A percentile compares a stretch with the other conserved stretches of the same genome.
Evolutionary conservation across 2,797 vertebrate genomes (phyloP).

Genomic region (Hippoglossus hippoglossus): DNA sequence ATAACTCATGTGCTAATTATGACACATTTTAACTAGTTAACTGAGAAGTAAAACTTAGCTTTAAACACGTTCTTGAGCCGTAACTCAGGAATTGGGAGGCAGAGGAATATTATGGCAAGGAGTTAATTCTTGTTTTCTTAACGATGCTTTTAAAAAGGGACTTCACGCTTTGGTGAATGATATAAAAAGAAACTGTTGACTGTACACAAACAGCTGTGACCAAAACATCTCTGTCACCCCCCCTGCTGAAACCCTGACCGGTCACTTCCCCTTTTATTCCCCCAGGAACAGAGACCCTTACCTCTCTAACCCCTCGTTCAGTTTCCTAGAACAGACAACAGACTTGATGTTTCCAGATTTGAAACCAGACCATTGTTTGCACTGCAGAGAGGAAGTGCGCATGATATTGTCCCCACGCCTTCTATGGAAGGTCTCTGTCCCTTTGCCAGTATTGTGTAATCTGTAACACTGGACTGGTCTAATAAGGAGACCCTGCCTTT

Average conservation of each 20-base stretch:
- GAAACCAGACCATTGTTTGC: slow-evolving; percentile 63
- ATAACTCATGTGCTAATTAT: too few species aligned
- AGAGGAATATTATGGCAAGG: background rate
- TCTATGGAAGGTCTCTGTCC: slow-evolving; percentile 27
- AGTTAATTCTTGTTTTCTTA: background rate
- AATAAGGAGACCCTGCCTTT: background rate
- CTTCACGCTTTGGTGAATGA: background rate
- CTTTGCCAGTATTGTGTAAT: slow-evolving; percentile 52
- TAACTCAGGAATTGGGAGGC: background rate
- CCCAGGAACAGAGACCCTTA: slow-evolving; percentile 63
- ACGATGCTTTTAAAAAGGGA: background rate
- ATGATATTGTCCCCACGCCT: slow-evolving; percentile 34
- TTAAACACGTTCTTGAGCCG: too few species aligned
- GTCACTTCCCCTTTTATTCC: slow-evolving; percentile 57
- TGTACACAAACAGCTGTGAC: slow-evolving; percentile 51
- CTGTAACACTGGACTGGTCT: background rate
- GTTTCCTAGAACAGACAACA: slow-evolving; percentile 64
- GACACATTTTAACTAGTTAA: too few species aligned
- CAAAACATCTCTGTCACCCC: slow-evolving; percentile 30
- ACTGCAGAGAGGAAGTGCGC: slow-evolving; percentile 63
- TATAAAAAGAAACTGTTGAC: slow-evolving; percentile 16
- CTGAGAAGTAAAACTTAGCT: too few species aligned
- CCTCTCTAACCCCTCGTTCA: slow-evolving; percentile 52
- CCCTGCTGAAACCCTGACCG: slow-evolving; percentile 35
- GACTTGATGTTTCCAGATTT: slow-evolving; percentile 45